Evolutionary conservation across 1,140 invertebrate species (phyloP).

Genomic region (Mizuhopecten yessoensis): DNA sequence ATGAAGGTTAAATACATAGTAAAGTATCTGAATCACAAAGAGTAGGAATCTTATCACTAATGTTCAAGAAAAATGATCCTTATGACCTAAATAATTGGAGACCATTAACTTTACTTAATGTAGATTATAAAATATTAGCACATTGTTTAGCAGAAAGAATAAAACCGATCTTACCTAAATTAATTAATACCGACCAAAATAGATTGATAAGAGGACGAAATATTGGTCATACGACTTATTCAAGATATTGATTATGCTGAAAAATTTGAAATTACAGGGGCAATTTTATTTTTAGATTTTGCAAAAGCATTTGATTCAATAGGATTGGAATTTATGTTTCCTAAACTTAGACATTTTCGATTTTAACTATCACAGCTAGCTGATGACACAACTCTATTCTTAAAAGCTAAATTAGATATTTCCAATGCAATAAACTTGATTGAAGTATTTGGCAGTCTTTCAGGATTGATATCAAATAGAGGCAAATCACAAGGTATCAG

Average conservation of each 20-base stretch:
- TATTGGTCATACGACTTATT: conserved; percentile 47
- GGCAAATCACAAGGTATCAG: conserved; percentile 27
- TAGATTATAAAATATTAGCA: no score
- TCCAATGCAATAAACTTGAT: neutral
- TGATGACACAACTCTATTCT: conserved; percentile 48
- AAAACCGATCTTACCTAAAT: no score
- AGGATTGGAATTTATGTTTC: conserved; percentile 43
- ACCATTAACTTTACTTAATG: no score
- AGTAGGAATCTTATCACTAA: no score
- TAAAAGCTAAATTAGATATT: neutral
- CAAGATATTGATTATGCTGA: conserved; percentile 46
- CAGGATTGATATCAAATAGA: conserved; percentile 36
- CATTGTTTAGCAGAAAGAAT: no score
- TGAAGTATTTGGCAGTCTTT: conserved; percentile 43
- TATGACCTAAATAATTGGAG: no score
- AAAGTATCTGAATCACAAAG: no score
- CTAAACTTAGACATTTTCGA: conserved; percentile 25
- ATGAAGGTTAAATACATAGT: no score
- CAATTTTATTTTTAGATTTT: conserved; percentile 54
- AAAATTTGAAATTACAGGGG: conserved; percentile 40
- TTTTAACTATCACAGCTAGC: conserved; percentile 43
- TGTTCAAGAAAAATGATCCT: no score
- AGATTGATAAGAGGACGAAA: conserved; percentile 42
- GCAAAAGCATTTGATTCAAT: conserved; percentile 41
- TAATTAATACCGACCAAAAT: no score